Conservation (phyloP, 2,797 vertebrate genomes). For the Neosilurus mollespiculum region DNA sequence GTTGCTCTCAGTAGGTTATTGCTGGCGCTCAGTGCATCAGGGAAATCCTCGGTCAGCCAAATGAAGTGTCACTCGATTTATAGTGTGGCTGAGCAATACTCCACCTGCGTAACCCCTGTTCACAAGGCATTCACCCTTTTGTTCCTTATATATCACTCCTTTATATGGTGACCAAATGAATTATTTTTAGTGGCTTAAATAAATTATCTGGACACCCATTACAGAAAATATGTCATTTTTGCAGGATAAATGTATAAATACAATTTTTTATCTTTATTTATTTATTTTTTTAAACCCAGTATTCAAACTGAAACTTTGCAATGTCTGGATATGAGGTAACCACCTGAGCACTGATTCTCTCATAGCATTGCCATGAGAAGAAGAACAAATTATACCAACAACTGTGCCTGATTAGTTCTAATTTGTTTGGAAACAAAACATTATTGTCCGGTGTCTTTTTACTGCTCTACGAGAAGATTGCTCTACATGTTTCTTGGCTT, state of each 20-base stretch:
- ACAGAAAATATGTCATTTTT: neutral
- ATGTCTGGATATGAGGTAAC: neutral
- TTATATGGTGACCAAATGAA: neutral
- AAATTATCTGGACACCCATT: neutral
- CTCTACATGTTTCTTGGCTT: constrained; percentile 12
- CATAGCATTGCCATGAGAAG: constrained; percentile 11
- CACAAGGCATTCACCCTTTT: constrained; percentile 24
- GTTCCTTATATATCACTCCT: neutral
- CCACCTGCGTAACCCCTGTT: constrained; percentile 69
- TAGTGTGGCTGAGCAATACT: constrained; percentile 72
- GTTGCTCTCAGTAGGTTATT: constrained; percentile 65
- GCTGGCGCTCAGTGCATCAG: constrained; percentile 63
- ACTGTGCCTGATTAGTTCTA: constrained; percentile 29
- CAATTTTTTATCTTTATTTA: neutral
- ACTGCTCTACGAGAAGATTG: constrained; percentile 16
- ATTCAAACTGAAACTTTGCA: neutral
- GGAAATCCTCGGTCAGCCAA: constrained; percentile 73
- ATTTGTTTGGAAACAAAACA: constrained; percentile 21
- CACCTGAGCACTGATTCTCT: constrained; percentile 4
- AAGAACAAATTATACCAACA: constrained; percentile 8
- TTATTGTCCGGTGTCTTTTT: constrained; percentile 29
- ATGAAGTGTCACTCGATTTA: constrained; percentile 80
- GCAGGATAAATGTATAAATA: neutral
- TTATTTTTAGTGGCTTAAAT: neutral
- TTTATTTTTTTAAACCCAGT: neutral